Evolutionary conservation across 2,113 vertebrate genomes (phyloP).

Genomic region (Capreolus pygargus): DNA sequence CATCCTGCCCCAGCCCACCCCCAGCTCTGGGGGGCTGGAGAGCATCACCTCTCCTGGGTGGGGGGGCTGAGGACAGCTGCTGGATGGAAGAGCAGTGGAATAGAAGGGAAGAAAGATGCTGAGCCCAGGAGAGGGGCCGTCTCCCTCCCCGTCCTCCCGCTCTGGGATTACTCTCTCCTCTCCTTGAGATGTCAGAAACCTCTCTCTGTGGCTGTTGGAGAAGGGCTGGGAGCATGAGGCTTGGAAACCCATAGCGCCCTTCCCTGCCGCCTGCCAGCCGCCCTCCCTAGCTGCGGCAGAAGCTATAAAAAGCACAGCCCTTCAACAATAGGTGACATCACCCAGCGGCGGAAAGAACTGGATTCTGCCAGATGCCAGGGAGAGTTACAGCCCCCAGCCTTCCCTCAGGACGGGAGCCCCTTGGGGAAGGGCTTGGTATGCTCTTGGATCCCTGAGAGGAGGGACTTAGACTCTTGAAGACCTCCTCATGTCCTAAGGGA

Average conservation of each 20-base stretch:
- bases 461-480: neutral
- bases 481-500: neutral
- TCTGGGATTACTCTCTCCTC: neutral
- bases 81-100: neutral
- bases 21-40: neutral
- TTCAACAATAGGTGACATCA: slow-evolving; percentile 68
- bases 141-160: neutral
- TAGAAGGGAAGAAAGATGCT: neutral
- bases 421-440: neutral
- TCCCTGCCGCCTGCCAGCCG: slow-evolving; percentile 65
- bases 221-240: slow-evolving; percentile 44
- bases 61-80: neutral
- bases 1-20: neutral
- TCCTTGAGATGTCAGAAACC: slow-evolving; percentile 14
- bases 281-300: slow-evolving; percentile 47
- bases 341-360: slow-evolving; percentile 60
- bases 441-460: neutral
- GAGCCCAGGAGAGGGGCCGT: neutral
- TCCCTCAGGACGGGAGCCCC: neutral
- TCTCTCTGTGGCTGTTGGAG: neutral
- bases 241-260: slow-evolving; percentile 19
- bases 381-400: slow-evolving; percentile 7
- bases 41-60: neutral
- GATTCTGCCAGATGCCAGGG: slow-evolving; percentile 31
- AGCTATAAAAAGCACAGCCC: slow-evolving; percentile 68